These are phyloP conservation scores for Agrypnia vestita DNA, from an alignment of 1,140 invertebrate genomes.

Conservation along the genomic window DNA sequence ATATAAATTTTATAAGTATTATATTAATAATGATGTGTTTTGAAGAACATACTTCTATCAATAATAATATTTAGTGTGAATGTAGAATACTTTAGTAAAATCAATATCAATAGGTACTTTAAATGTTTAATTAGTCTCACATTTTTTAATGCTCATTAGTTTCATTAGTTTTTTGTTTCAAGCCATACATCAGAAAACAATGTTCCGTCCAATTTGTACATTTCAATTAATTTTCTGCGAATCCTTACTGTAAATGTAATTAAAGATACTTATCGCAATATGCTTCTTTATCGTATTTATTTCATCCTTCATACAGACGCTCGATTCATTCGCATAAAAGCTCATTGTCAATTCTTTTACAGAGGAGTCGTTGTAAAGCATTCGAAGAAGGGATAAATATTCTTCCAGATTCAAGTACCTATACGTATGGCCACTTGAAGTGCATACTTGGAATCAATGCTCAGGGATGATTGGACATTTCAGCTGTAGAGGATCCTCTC, in stretches of 20 bases:
- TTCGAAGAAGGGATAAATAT: slow-evolving; percentile 27
- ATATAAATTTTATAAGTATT: too few species aligned
- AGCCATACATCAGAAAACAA: too few species aligned
- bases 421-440: background rate
- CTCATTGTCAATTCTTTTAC: slow-evolving; percentile 6
- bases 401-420: background rate
- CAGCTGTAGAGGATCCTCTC: background rate
- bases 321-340: slow-evolving; percentile 48
- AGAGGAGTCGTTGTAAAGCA: slow-evolving; percentile 37
- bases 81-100: too few species aligned
- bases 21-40: too few species aligned
- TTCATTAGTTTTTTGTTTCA: too few species aligned
- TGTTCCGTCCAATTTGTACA: too few species aligned
- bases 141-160: too few species aligned
- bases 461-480: background rate
- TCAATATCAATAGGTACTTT: too few species aligned
- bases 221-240: slow-evolving; percentile 11
- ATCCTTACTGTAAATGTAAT: slow-evolving; percentile 5
- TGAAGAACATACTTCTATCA: too few species aligned
- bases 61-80: too few species aligned
- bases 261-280: background rate
- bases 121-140: too few species aligned
- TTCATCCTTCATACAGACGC: slow-evolving; percentile 3
- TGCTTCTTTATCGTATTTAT: slow-evolving; percentile 16
- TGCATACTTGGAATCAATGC: background rate